Base-by-base conservation (phyloP, 2,888 invertebrate genomes). In the Cerastis rubricosa region DNA sequence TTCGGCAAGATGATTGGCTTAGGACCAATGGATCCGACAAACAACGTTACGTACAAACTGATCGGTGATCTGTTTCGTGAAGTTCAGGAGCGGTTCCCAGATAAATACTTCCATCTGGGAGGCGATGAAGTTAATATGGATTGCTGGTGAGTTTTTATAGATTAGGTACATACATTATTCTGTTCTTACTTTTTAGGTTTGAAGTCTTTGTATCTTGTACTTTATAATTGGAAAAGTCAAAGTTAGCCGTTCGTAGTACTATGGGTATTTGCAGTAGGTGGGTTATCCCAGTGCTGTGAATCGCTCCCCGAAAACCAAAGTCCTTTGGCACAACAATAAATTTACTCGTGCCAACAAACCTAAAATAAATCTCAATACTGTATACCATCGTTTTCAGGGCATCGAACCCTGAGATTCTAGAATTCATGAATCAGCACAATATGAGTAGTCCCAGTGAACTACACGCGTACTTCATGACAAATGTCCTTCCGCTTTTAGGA, bases 51-150 rank as follows among this genome's bases (percentile, higher is more conserved):
- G 0, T 99, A 98, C 93, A 93, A 94, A 3, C 98, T 99, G 88
- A 92, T 99, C 43, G 89, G 96, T 22, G 96, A 97, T 1, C 95
- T 99, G 22, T 97, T 99, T 86, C 90, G 93, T 35, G 99, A 99
- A 95, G 96, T 99, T 2, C 95, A 96, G 65, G 83, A 91, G 0
- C 95, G 97, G 22, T 99, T 99, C 92, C 98, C 98, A 0, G 99
- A 99, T 86, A 94, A 97, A 84, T 99, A 98, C 91, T 92, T 99
- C 40, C 99, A 99, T 94, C 94, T 99, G 6, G 99, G 99, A 14
- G 99, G 99, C 0, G 99, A 99, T 93, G 99, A 99, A 96, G 99
- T 99, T 0, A 97, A 97, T 40, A 97, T 98, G 90, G 96, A 96
- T 68, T 99, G 99, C 91, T 99, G 99, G 99, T 98, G 92, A 95